Evolutionary conservation across 2,797 vertebrate genomes (phyloP).

Genomic region (Antrozous pallidus): DNA sequence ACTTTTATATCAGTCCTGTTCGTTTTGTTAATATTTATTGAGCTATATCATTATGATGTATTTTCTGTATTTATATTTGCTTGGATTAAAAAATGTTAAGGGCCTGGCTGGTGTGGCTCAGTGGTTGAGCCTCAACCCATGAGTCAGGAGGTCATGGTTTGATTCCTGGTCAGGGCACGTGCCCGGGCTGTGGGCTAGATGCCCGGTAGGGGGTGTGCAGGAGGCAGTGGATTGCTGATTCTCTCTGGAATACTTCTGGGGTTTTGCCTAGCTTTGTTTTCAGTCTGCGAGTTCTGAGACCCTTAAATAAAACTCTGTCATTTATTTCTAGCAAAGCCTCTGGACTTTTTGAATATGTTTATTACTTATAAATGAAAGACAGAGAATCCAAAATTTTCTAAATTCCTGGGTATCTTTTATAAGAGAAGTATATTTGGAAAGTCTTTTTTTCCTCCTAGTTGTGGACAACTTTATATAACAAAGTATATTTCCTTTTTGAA

Average conservation of each 20-base stretch:
- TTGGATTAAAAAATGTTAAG: constrained; percentile 36
- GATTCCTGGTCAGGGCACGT: too few species aligned
- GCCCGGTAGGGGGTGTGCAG: too few species aligned
- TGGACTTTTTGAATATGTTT: background rate
- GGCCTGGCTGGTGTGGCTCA: background rate
- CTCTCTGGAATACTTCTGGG: background rate
- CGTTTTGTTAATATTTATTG: constrained; percentile 12
- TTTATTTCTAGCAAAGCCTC: background rate
- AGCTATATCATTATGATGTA: background rate
- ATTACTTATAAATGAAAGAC: constrained; percentile 8
- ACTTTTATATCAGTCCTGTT: background rate
- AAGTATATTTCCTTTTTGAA: constrained; percentile 21
- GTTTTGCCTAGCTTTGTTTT: background rate
- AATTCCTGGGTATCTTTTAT: background rate
- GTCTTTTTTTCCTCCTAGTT: background rate
- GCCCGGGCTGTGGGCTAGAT: too few species aligned
- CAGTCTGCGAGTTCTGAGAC: background rate
- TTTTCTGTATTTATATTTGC: background rate
- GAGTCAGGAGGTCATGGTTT: too few species aligned
- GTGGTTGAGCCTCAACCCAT: too few species aligned
- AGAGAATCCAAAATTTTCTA: constrained; percentile 17
- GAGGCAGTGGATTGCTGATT: background rate
- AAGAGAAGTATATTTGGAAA: constrained; percentile 2
- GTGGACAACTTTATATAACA: constrained; percentile 16
- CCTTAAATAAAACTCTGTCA: background rate